Conservation (phyloP, 2,113 vertebrate genomes). For the Orcinus orca region DNA sequence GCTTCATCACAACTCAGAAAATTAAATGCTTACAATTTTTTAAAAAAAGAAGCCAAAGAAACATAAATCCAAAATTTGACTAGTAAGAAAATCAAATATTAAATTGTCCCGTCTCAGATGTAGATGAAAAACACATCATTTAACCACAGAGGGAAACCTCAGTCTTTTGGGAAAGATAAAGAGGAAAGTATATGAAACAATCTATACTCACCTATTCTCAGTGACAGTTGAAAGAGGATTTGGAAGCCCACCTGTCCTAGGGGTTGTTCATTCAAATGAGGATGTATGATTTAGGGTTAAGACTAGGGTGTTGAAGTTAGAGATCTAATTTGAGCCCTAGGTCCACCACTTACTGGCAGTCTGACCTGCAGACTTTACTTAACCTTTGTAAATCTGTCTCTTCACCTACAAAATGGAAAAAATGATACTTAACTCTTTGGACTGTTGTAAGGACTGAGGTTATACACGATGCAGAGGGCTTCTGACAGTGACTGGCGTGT, state of each 20-base stretch:
- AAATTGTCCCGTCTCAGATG: background rate
- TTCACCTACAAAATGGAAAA: background rate
- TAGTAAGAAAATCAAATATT: background rate
- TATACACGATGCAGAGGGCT: background rate
- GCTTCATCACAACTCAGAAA: background rate
- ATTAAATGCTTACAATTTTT: background rate
- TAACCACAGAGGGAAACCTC: background rate
- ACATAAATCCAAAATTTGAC: background rate
- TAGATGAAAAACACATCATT: background rate
- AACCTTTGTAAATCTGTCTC: background rate
- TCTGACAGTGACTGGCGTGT: background rate
- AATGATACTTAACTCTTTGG: background rate
- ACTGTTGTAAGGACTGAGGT: background rate
- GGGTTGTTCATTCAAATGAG: background rate
- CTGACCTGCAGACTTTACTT: background rate
- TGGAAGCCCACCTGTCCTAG: background rate
- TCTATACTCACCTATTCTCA: background rate
- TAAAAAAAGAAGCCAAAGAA: background rate
- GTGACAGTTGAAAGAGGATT: background rate
- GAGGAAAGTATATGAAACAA: background rate
- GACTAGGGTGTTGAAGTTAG: background rate
- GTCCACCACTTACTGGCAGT: background rate
- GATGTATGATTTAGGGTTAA: background rate
- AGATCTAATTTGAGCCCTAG: background rate
- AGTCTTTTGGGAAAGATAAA: background rate